Percentiles rank a stretch among this genome's conserved stretches.
Conservation (phyloP, 2,888 invertebrate genomes). For the Molorchus minor region DNA sequence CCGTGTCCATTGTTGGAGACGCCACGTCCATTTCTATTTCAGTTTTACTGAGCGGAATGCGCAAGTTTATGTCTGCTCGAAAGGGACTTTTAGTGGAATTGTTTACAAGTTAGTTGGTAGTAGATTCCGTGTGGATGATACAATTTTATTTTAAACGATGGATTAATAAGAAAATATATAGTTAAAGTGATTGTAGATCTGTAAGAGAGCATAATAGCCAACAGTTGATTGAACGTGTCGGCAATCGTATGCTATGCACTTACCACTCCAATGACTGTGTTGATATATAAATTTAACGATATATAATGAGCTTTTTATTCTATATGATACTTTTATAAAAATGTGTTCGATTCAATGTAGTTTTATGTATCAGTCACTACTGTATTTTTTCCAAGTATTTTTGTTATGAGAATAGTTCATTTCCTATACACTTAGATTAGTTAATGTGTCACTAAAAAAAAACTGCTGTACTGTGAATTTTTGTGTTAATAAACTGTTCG, state of each 20-base stretch:
- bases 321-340: conserved; percentile 42
- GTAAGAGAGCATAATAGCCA: conserved; percentile 49
- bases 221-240: conserved; percentile 36
- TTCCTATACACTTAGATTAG: conserved; percentile 58
- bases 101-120: conserved; percentile 38
- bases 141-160: conserved; percentile 43
- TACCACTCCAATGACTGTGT: conserved; percentile 42
- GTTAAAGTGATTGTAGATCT: conserved; percentile 54
- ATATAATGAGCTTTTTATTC: conserved; percentile 38
- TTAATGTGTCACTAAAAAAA: conserved; percentile 52
- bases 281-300: conserved; percentile 36
- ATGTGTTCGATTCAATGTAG: conserved; percentile 42
- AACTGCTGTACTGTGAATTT: conserved; percentile 50
- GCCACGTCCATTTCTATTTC: conserved; percentile 2
- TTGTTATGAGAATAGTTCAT: conserved; percentile 44
- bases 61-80: conserved; percentile 24
- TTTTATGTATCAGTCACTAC: conserved; percentile 37
- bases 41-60: conserved; percentile 15
- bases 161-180: conserved; percentile 46
- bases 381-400: conserved; percentile 53
- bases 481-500: conserved; percentile 54
- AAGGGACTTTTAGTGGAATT: conserved; percentile 41
- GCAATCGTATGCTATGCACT: conserved; percentile 35
- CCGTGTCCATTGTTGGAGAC: conserved; percentile 2
- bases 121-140: conserved; percentile 42